Evolutionary conservation across 2,797 vertebrate genomes (phyloP).

Genomic region (Harpagifer antarcticus): DNA sequence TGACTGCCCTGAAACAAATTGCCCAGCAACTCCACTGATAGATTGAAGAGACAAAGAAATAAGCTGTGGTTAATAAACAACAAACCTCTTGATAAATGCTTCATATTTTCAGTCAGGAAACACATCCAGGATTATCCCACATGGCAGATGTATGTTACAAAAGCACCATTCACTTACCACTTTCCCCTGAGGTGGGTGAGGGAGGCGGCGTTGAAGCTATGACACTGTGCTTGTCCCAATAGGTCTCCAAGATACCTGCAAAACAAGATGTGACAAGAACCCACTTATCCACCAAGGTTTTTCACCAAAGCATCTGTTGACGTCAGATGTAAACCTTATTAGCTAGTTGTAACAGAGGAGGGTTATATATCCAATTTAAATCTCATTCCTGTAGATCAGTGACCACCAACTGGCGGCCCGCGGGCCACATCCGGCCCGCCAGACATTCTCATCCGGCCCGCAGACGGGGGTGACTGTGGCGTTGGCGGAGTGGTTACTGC

Average conservation of each 20-base stretch:
- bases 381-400: not conserved
- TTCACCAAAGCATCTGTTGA: not conserved
- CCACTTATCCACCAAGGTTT: not conserved
- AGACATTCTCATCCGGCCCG: too few species aligned
- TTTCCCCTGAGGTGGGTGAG: constrained; percentile 95
- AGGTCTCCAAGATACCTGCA: constrained; percentile 95
- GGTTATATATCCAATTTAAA: not conserved
- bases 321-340: not conserved
- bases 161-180: constrained; percentile 82
- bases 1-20: constrained; percentile 93
- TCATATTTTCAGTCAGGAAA: not conserved
- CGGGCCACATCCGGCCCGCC: too few species aligned
- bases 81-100: not conserved
- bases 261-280: constrained; percentile 8
- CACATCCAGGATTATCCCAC: not conserved
- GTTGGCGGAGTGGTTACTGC: too few species aligned
- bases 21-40: constrained; percentile 89
- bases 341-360: not conserved
- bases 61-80: constrained; percentile 21
- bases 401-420: too few species aligned
- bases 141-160: not conserved
- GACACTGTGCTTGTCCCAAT: constrained; percentile 98
- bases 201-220: constrained; percentile 96
- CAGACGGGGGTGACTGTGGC: too few species aligned
- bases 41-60: constrained; percentile 47